A percentile compares a stretch with the other conserved stretches of the same genome.
Conservation (phyloP, 1,140 invertebrate genomes). For the Pseudoatta argentina region DNA sequence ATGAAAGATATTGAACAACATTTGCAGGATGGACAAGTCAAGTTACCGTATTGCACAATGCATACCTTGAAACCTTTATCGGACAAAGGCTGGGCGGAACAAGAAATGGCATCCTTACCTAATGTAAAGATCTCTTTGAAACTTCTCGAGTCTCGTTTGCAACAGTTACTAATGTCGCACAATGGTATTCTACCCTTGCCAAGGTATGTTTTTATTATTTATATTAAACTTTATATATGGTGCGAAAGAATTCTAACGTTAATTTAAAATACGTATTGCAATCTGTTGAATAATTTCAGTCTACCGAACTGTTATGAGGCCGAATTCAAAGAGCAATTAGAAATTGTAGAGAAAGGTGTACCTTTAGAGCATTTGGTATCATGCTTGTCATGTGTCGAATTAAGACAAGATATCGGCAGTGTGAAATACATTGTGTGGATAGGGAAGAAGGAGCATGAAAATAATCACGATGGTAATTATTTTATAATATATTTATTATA, state of each 20-base stretch:
- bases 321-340: slow-evolving; percentile 88
- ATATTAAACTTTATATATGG: background rate
- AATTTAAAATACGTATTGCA: background rate
- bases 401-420: slow-evolving; percentile 87
- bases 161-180: slow-evolving; percentile 90
- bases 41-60: slow-evolving; percentile 89
- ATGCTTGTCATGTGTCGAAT: slow-evolving; percentile 92
- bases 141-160: slow-evolving; percentile 88
- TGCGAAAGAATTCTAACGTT: background rate
- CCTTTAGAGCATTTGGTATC: slow-evolving; percentile 94
- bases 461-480: slow-evolving; percentile 83
- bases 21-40: slow-evolving; percentile 85
- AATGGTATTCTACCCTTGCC: slow-evolving; percentile 90
- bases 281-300: slow-evolving; percentile 84
- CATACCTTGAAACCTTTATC: slow-evolving; percentile 87
- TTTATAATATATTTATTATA: background rate
- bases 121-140: slow-evolving; percentile 91
- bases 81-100: slow-evolving; percentile 92
- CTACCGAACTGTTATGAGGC: slow-evolving; percentile 92
- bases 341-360: slow-evolving; percentile 89
- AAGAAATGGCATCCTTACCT: slow-evolving; percentile 90
- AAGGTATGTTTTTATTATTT: slow-evolving; percentile 86
- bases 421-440: slow-evolving; percentile 86
- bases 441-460: slow-evolving; percentile 79
- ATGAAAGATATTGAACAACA: slow-evolving; percentile 36